Base-by-base conservation (phyloP, 2,888 invertebrate genomes). In the Troides helena region DNA sequence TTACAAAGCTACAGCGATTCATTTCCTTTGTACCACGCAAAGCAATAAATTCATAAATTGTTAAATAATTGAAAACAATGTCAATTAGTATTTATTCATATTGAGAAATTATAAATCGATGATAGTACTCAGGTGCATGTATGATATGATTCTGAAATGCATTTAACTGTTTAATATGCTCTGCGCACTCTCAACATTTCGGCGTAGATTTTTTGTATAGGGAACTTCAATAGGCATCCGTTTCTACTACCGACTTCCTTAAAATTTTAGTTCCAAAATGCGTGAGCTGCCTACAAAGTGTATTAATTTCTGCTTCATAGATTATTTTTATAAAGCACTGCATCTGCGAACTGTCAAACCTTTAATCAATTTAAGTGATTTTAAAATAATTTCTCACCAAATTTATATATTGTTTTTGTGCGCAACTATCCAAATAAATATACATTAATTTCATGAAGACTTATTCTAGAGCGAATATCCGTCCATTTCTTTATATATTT, bases 261-360 rank as follows among this genome's bases (percentile, higher is more conserved):
- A 39, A 53, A 23, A 64, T 64, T 18, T 18, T 46, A 39, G 30
- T 62, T 30, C 21, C 43, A 43, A 36, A 59, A 66, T 39, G 62
- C 62, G 66, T 70, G 66, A 62, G 59, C 58, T 46, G 65, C 62
- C 43, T 70, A 62, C 65, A 50, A 70, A 65, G 50, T 59, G 18
- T 53, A 23, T n/a, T 7, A 18, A 23, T 62, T 66, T 70, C 46
- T 60, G 61, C 21, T 25, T 53, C 25, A 61, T 65, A 65, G 56
- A 65, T 60, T 12, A 64, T 63, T 58, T 12, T 36, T 56, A 56
- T 39, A 21, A 23, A 36, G 17, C 36, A 14, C 39, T 61, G 65
- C 65, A 17, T 21, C 56, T 59, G 56, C 60, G 65, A 61, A 69
- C 14, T 36, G 57, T 23, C 23, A 14, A 23, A 10, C 21, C 12